Percentiles rank a stretch among this genome's conserved stretches.
Evolutionary conservation across 2,888 invertebrate genomes (phyloP).

Genomic region (Sarcophaga carnaria): DNA sequence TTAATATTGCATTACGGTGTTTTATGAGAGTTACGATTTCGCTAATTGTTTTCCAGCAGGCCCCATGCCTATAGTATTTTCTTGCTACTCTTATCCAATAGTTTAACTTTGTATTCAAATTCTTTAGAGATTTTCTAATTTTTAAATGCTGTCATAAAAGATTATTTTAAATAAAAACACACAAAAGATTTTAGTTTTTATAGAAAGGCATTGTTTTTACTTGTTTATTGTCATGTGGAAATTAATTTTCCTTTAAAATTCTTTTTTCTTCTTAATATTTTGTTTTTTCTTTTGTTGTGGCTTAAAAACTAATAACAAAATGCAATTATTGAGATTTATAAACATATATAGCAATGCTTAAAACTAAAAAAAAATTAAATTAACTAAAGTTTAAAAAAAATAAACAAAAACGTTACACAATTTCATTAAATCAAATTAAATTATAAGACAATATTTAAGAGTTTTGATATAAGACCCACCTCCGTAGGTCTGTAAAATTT

Average conservation of each 20-base stretch:
- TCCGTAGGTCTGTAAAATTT: conserved; percentile 45
- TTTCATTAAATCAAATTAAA: neutral
- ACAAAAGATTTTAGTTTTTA: conserved; percentile 13
- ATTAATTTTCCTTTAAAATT: neutral
- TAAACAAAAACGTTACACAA: conserved; percentile 35
- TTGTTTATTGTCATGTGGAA: conserved; percentile 11
- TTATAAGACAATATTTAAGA: conserved; percentile 2
- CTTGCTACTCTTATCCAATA: too few relatives aligned
- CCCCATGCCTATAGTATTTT: too few relatives aligned
- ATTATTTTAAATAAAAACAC: conserved; percentile 15
- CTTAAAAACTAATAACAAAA: conserved; percentile 44
- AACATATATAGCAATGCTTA: conserved; percentile 43
- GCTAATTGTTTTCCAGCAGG: too few relatives aligned
- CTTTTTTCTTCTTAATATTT: neutral
- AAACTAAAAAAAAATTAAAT: conserved; percentile 46
- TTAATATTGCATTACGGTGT: too few relatives aligned
- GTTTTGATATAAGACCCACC: conserved; percentile 29
- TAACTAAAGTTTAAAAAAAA: conserved; percentile 57
- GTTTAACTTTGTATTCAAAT: too few relatives aligned
- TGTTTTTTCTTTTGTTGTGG: conserved; percentile 12
- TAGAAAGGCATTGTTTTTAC: too few relatives aligned
- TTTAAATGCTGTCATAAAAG: too few relatives aligned
- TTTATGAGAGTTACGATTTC: too few relatives aligned
- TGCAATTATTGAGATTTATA: neutral
- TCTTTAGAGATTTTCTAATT: too few relatives aligned